phyloP scores from a whole-genome alignment of 2,113 vertebrate species.

The Mellivora capensis region DNA sequence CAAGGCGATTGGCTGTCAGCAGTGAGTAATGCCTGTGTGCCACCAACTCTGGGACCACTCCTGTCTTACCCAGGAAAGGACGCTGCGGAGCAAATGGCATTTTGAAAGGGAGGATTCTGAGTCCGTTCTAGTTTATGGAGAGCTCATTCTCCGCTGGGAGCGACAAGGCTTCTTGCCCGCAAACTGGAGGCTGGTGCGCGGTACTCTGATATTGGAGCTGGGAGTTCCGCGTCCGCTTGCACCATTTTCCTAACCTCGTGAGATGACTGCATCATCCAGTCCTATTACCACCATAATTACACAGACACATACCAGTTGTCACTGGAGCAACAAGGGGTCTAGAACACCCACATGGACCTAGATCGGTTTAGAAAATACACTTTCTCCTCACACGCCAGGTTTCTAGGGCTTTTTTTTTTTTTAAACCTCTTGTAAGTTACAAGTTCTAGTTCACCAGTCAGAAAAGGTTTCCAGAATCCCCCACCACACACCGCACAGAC shows the following conservation, averaged over 20 bases:
- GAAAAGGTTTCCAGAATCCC: neutral
- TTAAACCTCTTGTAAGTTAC: neutral
- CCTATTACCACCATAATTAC: neutral
- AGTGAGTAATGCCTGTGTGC: neutral
- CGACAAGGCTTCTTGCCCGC: neutral
- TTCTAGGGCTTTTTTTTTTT: neutral
- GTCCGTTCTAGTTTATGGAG: neutral
- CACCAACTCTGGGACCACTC: neutral
- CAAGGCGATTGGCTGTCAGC: neutral
- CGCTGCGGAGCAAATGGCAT: neutral
- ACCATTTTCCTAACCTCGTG: neutral
- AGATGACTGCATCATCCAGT: too few relatives aligned
- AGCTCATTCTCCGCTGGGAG: neutral
- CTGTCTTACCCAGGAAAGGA: neutral
- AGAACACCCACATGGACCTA: neutral
- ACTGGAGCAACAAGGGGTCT: accelerated
- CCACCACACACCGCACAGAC: neutral
- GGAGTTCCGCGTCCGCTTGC: neutral
- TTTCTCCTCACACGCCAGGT: neutral
- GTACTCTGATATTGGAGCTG: neutral
- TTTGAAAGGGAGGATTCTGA: neutral
- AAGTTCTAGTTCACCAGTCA: neutral
- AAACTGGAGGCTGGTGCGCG: too few relatives aligned
- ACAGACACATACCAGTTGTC: accelerated
- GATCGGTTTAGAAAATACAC: neutral